Evolutionary conservation across 2,888 invertebrate genomes (phyloP).

Genomic region (Eurytoma californica): DNA sequence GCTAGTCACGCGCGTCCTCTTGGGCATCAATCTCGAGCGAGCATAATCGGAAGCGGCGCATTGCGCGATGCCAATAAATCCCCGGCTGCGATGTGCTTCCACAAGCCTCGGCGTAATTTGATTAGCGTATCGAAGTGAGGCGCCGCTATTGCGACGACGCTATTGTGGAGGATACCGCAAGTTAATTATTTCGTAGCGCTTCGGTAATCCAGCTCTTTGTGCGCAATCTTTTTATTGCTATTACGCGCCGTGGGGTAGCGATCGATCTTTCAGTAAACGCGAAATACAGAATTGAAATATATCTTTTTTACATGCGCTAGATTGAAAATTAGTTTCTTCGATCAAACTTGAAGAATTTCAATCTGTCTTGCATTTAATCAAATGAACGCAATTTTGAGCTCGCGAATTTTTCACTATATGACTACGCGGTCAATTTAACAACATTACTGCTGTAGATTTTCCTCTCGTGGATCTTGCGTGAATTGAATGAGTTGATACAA

Average conservation of each 20-base stretch:
- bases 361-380: too few relatives aligned
- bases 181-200: slow-evolving; percentile 23
- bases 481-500: too few relatives aligned
- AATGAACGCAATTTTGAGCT: too few relatives aligned
- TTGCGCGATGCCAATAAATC: slow-evolving; percentile 19
- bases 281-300: slow-evolving; percentile 21
- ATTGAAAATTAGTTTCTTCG: slow-evolving; percentile 1
- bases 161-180: not conserved
- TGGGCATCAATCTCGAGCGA: slow-evolving; percentile 9
- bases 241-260: not conserved
- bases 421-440: too few relatives aligned
- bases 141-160: not conserved
- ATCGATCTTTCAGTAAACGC: slow-evolving; percentile 26
- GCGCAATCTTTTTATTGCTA: not conserved
- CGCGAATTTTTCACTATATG: too few relatives aligned
- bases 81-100: too few relatives aligned
- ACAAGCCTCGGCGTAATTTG: not conserved
- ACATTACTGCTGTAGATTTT: too few relatives aligned
- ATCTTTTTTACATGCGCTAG: not conserved
- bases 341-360: not conserved
- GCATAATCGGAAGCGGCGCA: slow-evolving; percentile 20
- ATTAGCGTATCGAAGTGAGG: slow-evolving; percentile 19
- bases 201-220: not conserved
- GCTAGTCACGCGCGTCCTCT: not conserved
- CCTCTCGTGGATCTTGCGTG: too few relatives aligned